Evolutionary conservation across 2,113 vertebrate genomes (phyloP).

Genomic region (Dromaius novaehollandiae): DNA sequence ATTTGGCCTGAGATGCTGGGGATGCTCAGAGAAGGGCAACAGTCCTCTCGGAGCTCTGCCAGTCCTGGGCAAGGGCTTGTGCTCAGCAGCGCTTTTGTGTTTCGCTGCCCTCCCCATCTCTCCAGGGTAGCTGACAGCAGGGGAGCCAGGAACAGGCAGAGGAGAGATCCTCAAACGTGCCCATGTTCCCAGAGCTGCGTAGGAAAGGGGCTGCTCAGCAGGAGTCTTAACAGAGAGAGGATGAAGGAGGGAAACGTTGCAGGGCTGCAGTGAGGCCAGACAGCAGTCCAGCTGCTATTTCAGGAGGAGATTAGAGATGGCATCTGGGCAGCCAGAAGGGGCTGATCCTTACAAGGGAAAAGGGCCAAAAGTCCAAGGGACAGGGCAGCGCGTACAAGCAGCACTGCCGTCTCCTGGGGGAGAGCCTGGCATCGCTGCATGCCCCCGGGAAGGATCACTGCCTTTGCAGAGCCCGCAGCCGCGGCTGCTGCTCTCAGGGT

Average conservation of each 20-base stretch:
- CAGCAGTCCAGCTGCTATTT: neutral
- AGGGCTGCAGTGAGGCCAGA: neutral
- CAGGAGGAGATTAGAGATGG: neutral
- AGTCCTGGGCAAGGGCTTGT: neutral
- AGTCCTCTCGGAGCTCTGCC: neutral
- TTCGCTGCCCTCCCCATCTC: neutral
- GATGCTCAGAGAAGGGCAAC: no score
- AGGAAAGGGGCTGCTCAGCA: neutral
- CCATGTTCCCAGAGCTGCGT: neutral
- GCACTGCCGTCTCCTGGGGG: neutral
- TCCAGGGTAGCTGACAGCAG: neutral
- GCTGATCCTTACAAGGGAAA: conserved; percentile 11
- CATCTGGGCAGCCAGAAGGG: conserved; percentile 45
- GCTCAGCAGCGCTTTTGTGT: neutral
- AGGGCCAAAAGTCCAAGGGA: neutral
- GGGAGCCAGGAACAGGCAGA: neutral
- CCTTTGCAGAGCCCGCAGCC: neutral
- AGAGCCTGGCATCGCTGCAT: neutral
- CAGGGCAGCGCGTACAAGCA: neutral
- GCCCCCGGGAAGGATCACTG: neutral
- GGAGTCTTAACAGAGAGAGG: neutral
- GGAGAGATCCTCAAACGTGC: neutral
- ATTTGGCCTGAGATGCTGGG: no score
- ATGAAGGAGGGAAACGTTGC: neutral
- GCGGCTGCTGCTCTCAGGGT: neutral